Evolutionary conservation across 92 coral and sea anemone genomes (phyloP), one percentile per base, ranked within the genome.

Genomic region (Phenganax marumi): DNA sequence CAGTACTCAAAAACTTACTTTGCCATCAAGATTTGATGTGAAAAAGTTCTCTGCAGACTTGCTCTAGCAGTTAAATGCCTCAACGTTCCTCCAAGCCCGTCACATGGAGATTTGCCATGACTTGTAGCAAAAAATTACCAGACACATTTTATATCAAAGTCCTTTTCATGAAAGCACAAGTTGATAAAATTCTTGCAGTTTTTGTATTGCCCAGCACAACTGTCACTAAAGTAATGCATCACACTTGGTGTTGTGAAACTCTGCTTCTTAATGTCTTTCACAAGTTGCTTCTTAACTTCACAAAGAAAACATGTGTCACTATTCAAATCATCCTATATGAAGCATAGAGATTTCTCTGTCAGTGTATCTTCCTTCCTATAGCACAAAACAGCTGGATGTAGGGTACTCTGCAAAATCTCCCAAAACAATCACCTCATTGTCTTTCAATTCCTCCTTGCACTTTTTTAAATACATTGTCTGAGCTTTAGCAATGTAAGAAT

Each of bases 81-180:
- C 25, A 83, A 60, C 58, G 86, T 70, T 25, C 75, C 80, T 43
- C 80, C 86, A 6, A 82, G 80, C 25, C 86, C 86, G 56, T 82
- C 86, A 70, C 86, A 82, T 24, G 86, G 86, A 72, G 86, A 82
- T 71, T 82, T 82, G 58, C 80, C 86, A 71, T 84, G 86, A 63
- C 86, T 84, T 84, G 86, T 84, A 73, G 86, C 86, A 60, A 73
- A 84, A 65, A 84, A 84, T 60, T 81, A 84, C 86, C 81, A 84
- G 48, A 22, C 66, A 75, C 86, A 72, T 73, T 83, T 83, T 46
- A 73, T 53, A 57, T 75, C 63, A 64, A 84, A 84, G 72, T 84
- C 87, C 87, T 75, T 84, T 21, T 84, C 87, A 61, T 84, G 82
- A 84, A 84, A 75, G 81, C 87, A 74, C 75, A 74, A 46, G 82